Base-by-base conservation (phyloP, 2,797 vertebrate genomes). In the Falco novaeseelandiae region DNA sequence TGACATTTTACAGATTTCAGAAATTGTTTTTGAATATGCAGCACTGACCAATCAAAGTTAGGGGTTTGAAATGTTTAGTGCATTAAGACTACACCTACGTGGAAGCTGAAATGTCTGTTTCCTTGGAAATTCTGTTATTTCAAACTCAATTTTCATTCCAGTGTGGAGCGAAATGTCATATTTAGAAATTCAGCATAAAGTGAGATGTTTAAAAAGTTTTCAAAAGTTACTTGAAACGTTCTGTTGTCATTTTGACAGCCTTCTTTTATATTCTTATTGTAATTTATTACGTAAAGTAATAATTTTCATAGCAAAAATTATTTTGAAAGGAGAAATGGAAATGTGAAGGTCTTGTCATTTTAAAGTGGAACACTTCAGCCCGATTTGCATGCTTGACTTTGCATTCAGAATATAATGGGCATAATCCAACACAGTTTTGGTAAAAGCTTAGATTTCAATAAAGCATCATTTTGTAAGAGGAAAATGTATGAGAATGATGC, bases 191-290 rank as follows among this genome's bases (percentile, higher is more conserved):
- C 79, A 77, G 78, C 76, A 73, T 13, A 3, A 71, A 91, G 63
- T 19, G 25, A 77, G 77, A 29, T 3, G 42, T 22, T 93, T 27
- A 7, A 59, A 74, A 89, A 87, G 78, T 89, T 91, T 73, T 51
- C 12, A 15, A 1, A 22, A 96, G 89, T 90, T 63, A 4, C 63
- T 91, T 83, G 73, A 72, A 80, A 57, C 23, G 12, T 40, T 67
- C 40, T 72, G 79, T 86, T 96, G 91, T 95, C 82, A 67, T 83
- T 89, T 94, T 96, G 95, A 96, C 91, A 96, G 73, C 54, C 40
- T 79, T 20, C 57, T 63, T 76, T 74, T 69, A 48, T 49, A 55
- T 44, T 67, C 80, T 85, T 34, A 51, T 83, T 90, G 87, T 70
- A 14, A 81, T 93, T 90, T 66, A 36, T 88, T 63, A 29, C 79